Conservation (phyloP, 2,888 invertebrate species). For the Brenthis daphne region DNA sequence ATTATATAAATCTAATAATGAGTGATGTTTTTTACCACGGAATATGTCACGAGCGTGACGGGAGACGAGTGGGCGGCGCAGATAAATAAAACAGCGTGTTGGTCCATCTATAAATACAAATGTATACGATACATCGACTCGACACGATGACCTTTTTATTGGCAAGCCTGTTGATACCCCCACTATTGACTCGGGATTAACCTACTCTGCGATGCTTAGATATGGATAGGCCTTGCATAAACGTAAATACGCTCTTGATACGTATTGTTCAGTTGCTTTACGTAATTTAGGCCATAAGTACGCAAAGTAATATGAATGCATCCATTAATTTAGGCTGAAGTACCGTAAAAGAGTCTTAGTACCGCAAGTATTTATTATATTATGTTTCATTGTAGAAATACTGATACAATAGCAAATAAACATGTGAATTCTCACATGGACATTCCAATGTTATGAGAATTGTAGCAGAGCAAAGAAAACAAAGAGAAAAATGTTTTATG, state of each 20-base stretch:
- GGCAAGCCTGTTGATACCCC: conserved; percentile 37
- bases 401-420: conserved; percentile 9
- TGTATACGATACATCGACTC: conserved; percentile 58
- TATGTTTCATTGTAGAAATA: background rate
- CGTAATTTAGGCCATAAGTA: too few species aligned
- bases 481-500: background rate
- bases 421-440: conserved; percentile 30
- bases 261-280: too few species aligned
- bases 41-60: conserved; percentile 27
- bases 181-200: conserved; percentile 24
- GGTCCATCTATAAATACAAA: conserved; percentile 70
- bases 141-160: conserved; percentile 65
- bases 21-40: conserved; percentile 17
- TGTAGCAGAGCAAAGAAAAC: background rate
- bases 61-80: conserved; percentile 53
- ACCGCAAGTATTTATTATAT: conserved; percentile 3
- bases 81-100: conserved; percentile 69
- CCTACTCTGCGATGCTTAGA: conserved; percentile 24
- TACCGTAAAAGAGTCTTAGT: background rate
- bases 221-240: background rate
- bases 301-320: too few species aligned
- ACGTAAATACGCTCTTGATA: background rate
- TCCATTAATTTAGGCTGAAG: background rate
- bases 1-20: conserved; percentile 32
- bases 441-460: background rate